A percentile compares a stretch with the other conserved stretches of the same genome.
These are phyloP conservation scores for Alethe castanea DNA, from an alignment of 2,113 vertebrate species.

Conservation along the genomic window DNA sequence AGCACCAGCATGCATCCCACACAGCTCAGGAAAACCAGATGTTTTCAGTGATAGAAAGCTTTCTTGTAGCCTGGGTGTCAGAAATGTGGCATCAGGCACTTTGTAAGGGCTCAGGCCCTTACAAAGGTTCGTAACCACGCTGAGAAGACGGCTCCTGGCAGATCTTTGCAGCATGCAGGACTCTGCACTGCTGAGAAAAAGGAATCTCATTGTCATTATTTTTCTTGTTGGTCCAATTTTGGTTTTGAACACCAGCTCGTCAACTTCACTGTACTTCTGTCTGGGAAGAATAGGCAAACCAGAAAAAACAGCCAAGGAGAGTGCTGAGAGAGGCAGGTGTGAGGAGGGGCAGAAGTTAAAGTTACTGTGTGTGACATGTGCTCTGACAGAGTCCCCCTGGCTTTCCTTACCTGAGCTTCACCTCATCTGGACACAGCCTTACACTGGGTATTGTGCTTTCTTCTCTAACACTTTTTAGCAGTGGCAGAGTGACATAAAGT, in stretches of 20 bases:
- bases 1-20: not conserved
- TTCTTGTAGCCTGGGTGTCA: not conserved
- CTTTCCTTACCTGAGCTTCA: not conserved
- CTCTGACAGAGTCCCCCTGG: too few species aligned
- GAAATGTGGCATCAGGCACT: not conserved
- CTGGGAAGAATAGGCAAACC: not conserved
- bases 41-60: not conserved
- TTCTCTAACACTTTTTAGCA: not conserved
- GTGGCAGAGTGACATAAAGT: not conserved
- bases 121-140: accelerated
- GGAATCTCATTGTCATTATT: not conserved
- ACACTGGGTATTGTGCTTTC: accelerated
- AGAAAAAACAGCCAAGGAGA: not conserved
- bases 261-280: not conserved
- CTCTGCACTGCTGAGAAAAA: not conserved
- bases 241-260: not conserved
- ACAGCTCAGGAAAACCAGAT: not conserved
- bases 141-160: not conserved
- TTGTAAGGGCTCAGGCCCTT: not conserved
- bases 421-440: not conserved
- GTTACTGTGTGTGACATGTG: not conserved
- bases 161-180: not conserved
- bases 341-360: not conserved
- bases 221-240: not conserved
- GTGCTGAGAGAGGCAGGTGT: not conserved